These are phyloP conservation scores for Lepeophtheirus nordmannii DNA, from an alignment of 2,888 invertebrate genomes.

Conservation along the genomic window DNA sequence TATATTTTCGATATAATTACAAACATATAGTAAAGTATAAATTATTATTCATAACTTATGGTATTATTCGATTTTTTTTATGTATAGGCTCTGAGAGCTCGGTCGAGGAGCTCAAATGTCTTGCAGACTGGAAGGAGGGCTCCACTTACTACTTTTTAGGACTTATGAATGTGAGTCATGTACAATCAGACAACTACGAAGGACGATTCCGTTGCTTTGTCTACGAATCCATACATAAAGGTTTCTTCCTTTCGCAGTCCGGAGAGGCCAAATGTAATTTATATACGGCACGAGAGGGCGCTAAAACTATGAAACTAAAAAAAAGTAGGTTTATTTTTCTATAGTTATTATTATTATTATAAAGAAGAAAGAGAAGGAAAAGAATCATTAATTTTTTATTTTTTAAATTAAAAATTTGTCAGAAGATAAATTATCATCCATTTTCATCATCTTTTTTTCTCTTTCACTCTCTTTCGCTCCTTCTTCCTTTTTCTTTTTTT, in stretches of 20 bases:
- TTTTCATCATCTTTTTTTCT: no score
- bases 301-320: slow-evolving; percentile 12
- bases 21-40: no score
- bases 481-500: no score
- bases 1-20: no score
- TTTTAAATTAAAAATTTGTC: slow-evolving; percentile 5
- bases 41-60: no score
- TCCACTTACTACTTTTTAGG: slow-evolving; percentile 52
- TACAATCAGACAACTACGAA: slow-evolving; percentile 11
- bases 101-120: slow-evolving; percentile 74
- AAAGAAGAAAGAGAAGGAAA: neutral
- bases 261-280: slow-evolving; percentile 17
- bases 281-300: slow-evolving; percentile 14
- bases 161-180: neutral
- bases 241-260: slow-evolving; percentile 1
- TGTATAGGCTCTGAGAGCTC: neutral
- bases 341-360: neutral
- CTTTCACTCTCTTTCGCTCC: no score
- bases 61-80: no score
- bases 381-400: neutral
- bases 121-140: slow-evolving; percentile 84
- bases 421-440: neutral
- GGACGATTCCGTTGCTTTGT: slow-evolving; percentile 13
- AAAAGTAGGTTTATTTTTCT: slow-evolving; percentile 12
- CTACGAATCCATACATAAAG: slow-evolving; percentile 8